These are phyloP conservation scores for Chrysocyon brachyurus DNA, from an alignment of 2,797 vertebrate species.

Conservation along the genomic window DNA sequence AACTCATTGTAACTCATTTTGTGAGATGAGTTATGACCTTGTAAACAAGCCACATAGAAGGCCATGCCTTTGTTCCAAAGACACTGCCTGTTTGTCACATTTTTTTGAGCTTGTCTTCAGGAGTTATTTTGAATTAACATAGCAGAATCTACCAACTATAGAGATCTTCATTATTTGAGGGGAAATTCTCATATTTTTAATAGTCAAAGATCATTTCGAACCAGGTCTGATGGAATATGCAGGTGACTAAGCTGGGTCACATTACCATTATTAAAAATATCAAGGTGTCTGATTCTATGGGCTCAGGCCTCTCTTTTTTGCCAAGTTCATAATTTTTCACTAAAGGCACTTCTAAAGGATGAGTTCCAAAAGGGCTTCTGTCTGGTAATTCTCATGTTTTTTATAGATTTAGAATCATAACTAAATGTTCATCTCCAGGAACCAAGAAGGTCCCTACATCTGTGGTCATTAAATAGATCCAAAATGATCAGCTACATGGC, in stretches of 20 bases:
- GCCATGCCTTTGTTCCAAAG: neutral
- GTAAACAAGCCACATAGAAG: neutral
- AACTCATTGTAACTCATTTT: neutral
- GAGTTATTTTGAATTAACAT: neutral
- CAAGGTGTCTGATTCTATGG: neutral
- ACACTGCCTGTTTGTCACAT: neutral
- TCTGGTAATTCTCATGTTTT: neutral
- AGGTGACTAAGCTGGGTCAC: neutral
- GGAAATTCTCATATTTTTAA: neutral
- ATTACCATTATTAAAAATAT: neutral
- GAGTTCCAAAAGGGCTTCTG: neutral
- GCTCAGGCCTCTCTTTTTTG: neutral
- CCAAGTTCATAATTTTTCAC: neutral
- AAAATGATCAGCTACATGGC: neutral
- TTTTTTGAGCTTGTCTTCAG: neutral
- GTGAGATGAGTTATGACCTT: neutral
- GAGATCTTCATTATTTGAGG: slow-evolving; percentile 2
- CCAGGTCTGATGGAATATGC: neutral
- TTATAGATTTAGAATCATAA: neutral
- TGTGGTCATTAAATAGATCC: neutral
- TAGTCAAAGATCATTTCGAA: neutral
- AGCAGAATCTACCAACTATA: neutral
- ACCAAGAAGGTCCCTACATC: neutral
- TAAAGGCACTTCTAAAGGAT: neutral
- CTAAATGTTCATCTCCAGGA: neutral